Base-by-base conservation (phyloP, 2,113 vertebrate genomes). In the Gulo gulo region DNA sequence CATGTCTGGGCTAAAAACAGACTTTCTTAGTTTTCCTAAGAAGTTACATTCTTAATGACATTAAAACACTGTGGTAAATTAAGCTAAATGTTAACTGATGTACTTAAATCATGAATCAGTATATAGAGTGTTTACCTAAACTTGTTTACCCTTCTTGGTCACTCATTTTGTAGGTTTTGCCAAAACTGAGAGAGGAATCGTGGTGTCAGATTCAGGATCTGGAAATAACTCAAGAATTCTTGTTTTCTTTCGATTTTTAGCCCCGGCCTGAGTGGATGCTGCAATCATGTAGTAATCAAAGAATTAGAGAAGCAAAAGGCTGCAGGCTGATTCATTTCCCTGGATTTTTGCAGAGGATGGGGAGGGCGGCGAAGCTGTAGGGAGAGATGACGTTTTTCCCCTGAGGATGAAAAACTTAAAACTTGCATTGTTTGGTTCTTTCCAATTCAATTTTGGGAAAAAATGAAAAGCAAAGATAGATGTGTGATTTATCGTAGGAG, bases 1-100 rank as follows among this genome's bases (percentile, higher is more conserved):
- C 98, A 99, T 98, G 98, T 98, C 98, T 98, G 98, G 98, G 98
- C 98, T 99, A 98, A 98, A 99, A 98, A 98, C 98, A 99, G 98
- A 97, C 98, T 90, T 88, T 97, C 95, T 97, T 98, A 98, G 98
- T 98, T 99, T 99, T 98, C 98, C 98, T 98, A 98, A 99, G 98
- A 98, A 99, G 98, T 98, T 98, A 98, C 98, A 94, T 98, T 98
- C 98, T 98, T 98, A 98, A 98, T 97, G 97, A 90, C 97, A 45
- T 98, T 96, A 98, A 97, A 98, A 97, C 98, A 63, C 98, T 98
- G 98, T 0, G 97, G 98, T 98, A 79, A 98, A 96, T 14, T 97
- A 90, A 96, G 97, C 98, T 97, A 90, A 45, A 96, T 97, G 98
- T 95, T 95, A 97, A 95, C 95, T 18, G 80, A 85, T 79, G 97